Base-by-base conservation (phyloP, 1,140 invertebrate genomes). In the Trachymyrmex septentrionalis region DNA sequence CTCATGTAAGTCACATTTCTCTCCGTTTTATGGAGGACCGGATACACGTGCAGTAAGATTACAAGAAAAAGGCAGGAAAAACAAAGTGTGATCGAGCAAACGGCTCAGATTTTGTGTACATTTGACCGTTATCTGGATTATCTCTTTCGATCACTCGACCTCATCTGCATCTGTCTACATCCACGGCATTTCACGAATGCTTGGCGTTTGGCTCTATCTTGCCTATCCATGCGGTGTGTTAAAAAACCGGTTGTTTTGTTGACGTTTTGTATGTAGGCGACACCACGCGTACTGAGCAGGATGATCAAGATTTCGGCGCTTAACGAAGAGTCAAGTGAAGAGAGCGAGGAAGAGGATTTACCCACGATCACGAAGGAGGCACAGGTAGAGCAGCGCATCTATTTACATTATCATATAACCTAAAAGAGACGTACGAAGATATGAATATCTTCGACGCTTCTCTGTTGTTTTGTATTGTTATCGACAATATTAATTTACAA, bases 281-380 rank as follows among this genome's bases (percentile, higher is more conserved):
- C 16, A 10, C 6, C 3, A 44, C 48, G 38, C 50, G 53, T 24
- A 4, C 30, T 67, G 3, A 14, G 10, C 24, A 94, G 93, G 78
- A 97, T 97, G 97, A 96, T 97, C 75, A 96, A 96, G 93, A 97
- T 97, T 93, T 95, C 96, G 57, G 97, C 97, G 4, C 93, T 97
- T 19, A 97, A 97, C 92, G 96, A 97, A 86, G 96, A 96, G 86
- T 95, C 95, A 0, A 96, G 96, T 64, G 96, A 96, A 24, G 96
- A 96, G 73, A 96, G 96, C 90, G 96, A 96, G 89, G 96, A 96
- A 88, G 96, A 96, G 72, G 95, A 95, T 88, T 95, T 93, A 64
- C 94, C 95, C n/a, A 93, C 94, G 21, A 93, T 96, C n/a, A 97
- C 97, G 0, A 96, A 96, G 91, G 97, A 97, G 93, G 97, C 97